Conservation (phyloP, 1,140 invertebrate species). For the Macrosteles quadrilineatus region DNA sequence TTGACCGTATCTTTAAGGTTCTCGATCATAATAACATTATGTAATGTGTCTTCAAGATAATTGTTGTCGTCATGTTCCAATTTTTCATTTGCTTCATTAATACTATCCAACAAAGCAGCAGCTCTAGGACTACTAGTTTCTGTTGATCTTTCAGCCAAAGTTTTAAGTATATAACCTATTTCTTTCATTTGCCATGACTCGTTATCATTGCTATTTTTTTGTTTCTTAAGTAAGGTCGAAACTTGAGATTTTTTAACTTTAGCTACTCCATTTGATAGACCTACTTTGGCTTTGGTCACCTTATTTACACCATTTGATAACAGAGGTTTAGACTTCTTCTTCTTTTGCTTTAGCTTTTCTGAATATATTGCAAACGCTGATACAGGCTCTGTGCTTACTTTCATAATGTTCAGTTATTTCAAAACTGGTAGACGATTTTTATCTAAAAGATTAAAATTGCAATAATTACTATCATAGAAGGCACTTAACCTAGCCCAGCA, state of each 20-base stretch:
- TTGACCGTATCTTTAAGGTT: too few relatives aligned
- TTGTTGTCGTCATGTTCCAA: background rate
- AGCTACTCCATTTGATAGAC: background rate
- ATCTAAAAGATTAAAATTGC: background rate
- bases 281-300: background rate
- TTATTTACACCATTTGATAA: background rate
- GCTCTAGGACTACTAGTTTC: background rate
- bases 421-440: background rate
- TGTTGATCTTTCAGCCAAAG: background rate
- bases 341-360: conserved; percentile 18
- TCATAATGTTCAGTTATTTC: background rate
- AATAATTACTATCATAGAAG: background rate
- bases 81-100: background rate
- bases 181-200: background rate
- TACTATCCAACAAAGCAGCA: background rate
- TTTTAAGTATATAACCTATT: conserved; percentile 2
- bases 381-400: conserved; percentile 9
- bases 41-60: background rate
- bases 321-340: background rate
- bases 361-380: conserved; percentile 25
- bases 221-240: background rate
- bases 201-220: background rate
- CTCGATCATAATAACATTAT: background rate
- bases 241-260: background rate
- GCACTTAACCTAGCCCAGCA: too few relatives aligned